Conservation (phyloP, 2,888 invertebrate genomes). For the Agrilus mali region DNA sequence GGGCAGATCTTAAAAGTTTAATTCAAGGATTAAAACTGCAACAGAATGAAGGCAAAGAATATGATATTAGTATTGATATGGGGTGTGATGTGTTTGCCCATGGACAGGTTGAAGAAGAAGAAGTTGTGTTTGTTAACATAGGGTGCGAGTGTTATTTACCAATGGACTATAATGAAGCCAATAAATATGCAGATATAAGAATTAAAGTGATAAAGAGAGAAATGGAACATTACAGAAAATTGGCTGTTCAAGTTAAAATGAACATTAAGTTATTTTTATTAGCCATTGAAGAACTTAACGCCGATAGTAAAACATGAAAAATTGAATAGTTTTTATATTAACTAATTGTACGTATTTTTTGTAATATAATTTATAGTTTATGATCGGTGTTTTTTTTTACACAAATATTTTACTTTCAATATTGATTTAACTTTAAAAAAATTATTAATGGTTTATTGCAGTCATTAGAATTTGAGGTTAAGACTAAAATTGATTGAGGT, state of each 20-base stretch:
- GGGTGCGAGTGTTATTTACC: conserved; percentile 29
- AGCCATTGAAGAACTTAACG: conserved; percentile 28
- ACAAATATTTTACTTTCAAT: no score
- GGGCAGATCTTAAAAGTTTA: conserved; percentile 27
- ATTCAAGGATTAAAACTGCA: conserved; percentile 15
- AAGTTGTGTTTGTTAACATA: conserved; percentile 24
- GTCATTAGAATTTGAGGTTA: no score
- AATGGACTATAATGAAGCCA: conserved; percentile 30
- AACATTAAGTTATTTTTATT: conserved; percentile 31
- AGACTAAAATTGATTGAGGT: no score
- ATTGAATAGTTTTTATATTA: not conserved
- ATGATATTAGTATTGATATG: conserved; percentile 5
- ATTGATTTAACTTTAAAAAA: no score
- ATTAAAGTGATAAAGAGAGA: conserved; percentile 26
- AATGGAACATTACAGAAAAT: conserved; percentile 27
- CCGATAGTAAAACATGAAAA: not conserved
- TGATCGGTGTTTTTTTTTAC: no score
- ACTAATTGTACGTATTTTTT: no score
- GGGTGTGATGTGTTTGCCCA: conserved; percentile 21
- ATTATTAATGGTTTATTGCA: no score
- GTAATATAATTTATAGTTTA: no score
- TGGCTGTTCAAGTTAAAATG: conserved; percentile 31
- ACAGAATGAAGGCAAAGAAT: conserved; percentile 23
- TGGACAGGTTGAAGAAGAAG: conserved; percentile 25
- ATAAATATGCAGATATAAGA: conserved; percentile 29